Evolutionary conservation across 2,113 vertebrate species (phyloP).

Genomic region (Myotis davidii): DNA sequence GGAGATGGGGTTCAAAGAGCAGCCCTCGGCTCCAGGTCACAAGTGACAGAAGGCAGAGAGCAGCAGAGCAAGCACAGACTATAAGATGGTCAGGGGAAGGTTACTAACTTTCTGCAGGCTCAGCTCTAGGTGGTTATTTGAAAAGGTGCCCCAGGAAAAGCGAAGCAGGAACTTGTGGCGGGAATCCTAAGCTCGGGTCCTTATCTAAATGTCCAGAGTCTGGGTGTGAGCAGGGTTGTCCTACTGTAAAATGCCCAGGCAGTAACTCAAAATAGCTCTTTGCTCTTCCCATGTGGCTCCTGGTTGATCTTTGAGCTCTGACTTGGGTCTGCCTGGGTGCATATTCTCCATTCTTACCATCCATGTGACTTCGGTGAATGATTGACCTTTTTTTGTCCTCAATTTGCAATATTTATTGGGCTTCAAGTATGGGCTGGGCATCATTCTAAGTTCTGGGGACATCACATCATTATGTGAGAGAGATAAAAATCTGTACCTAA

Average conservation of each 20-base stretch:
- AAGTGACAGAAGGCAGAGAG: not conserved
- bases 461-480: not conserved
- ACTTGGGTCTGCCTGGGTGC: not conserved
- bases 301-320: not conserved
- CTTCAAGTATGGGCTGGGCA: not conserved
- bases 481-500: not conserved
- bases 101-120: not conserved
- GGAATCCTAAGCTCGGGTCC: not conserved
- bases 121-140: not conserved
- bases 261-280: not conserved
- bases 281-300: not conserved
- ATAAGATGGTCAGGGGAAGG: not conserved
- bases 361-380: not conserved
- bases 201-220: not conserved
- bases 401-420: not conserved
- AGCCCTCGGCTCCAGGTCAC: not conserved
- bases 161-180: not conserved
- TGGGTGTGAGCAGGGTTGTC: not conserved
- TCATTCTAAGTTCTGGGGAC: not conserved
- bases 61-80: too few relatives aligned
- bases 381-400: not conserved
- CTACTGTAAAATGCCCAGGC: not conserved
- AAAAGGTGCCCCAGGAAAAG: not conserved
- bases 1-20: not conserved
- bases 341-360: not conserved